Evolutionary conservation across 2,797 vertebrate species (phyloP).

Genomic region (Pelodytes ibericus): DNA sequence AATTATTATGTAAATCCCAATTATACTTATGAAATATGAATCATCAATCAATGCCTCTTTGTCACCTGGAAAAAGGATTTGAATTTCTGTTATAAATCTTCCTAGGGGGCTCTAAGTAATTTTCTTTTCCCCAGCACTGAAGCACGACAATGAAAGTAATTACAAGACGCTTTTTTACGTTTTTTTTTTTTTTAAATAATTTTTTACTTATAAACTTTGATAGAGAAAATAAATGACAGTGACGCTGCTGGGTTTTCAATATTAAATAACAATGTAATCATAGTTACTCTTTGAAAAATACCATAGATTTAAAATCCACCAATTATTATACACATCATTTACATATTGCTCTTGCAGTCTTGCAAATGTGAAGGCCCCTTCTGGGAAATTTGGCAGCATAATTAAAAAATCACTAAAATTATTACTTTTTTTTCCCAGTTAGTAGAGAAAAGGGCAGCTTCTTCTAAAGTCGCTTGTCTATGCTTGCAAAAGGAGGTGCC

Average conservation of each 20-base stretch:
- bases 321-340: constrained; percentile 5
- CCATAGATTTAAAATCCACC: not conserved
- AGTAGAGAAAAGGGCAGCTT: too few relatives aligned
- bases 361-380: not conserved
- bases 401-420: not conserved
- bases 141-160: constrained; percentile 53
- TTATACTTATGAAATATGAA: constrained; percentile 66
- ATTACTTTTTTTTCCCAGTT: too few relatives aligned
- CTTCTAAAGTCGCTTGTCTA: too few relatives aligned
- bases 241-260: constrained; percentile 32
- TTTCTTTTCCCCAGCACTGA: constrained; percentile 34
- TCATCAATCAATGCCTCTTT: constrained; percentile 59
- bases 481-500: too few relatives aligned
- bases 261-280: constrained; percentile 37
- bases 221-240: constrained; percentile 35
- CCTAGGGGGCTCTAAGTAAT: constrained; percentile 49
- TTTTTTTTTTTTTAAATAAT: not conserved
- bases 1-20: constrained; percentile 68
- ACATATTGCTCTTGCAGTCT: constrained; percentile 2
- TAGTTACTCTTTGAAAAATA: constrained; percentile 14
- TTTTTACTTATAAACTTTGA: constrained; percentile 30
- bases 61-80: constrained; percentile 54
- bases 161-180: constrained; percentile 35
- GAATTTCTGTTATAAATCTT: constrained; percentile 45
- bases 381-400: not conserved